Evolutionary conservation across 2,797 vertebrate species (phyloP), one percentile per base, ranked within the genome.

Genomic region (Craterocephalus amniculus): DNA sequence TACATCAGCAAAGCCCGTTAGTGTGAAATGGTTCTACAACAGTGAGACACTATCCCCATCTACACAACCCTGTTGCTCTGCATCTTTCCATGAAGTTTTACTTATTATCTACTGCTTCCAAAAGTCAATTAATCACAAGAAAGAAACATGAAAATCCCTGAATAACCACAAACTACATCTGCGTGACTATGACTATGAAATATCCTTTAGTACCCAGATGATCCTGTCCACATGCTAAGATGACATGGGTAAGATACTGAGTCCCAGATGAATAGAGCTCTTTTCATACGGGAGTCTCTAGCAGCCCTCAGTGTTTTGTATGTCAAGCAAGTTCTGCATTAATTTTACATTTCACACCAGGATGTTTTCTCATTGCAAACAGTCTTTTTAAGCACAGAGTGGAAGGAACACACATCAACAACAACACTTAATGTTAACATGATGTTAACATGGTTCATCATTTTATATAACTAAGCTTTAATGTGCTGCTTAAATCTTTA

Each of bases 41-140:
- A 26, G 69, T 12, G 36, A 84, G 82, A 79, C 67, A 83, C 72
- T 68, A 36, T 14, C 12, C 24, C 61, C 34, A 55, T 1, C 3
- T 11, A n/a, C 36, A 40, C 3, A 38, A 54, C 49, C 43, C 56
- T 60, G 55, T 43, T 62, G 40, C 27, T 63, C 56, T 36, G n/a
- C 56, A 62, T 48, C 29, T 54, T 62, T 62, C 12, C 10, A 52
- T 63, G 55, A 73, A 73, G 64, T 51, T 40, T 31, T 29, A 74
- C 56, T 45, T 16, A 31, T 31, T 31, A 49, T 49, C 7, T 22
- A 11, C 45, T 14, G 12, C 24, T 10, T 55, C 16, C 14, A 31
- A 14, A 55, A 16, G 13, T 29, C 14, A 55, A 31, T 14, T 18
- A 9, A 3, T 31, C 7, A 40, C 3, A 40, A 18, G 35, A 24